Base-by-base conservation (phyloP, 2,888 invertebrate species). In the Plutella xylostella region DNA sequence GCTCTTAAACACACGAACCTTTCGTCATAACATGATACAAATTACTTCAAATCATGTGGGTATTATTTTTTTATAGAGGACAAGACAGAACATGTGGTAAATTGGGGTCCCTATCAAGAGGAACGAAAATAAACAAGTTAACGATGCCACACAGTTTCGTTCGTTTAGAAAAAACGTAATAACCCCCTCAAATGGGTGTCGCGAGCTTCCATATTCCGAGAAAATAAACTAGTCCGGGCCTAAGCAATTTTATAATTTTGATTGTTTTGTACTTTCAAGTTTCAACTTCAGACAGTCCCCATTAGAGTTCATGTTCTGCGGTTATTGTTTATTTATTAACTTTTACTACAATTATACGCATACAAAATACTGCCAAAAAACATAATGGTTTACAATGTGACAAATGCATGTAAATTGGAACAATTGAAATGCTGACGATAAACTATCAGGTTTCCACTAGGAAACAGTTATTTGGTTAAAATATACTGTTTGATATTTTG, bases 11-110 rank as follows among this genome's bases (percentile, higher is more conserved):
- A 75, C 71, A 78, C 71, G 71, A 65, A 70, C 67, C 70, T 75
- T 71, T 72, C 73, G 67, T 74, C 74, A 72, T 74, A 76, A 74
- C 71, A 60, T 60, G 60, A 55, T 65, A 73, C 70, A 79, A 79
- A 79, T 79, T 82, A 76, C 76, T 63, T 72, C 69, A 71, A 76
- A 79, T 77, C 69, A 72, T 76, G 72, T 80, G 71, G 73, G 72
- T 75, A 76, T 72, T 68, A 72, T 72, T 77, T 78, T 80, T 78
- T 78, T 72, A 62, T 53, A 48, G 51, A 55, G 57, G 60, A 54
- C 51, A 65, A 65, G 33, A 22, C 70, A 61, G 68, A 67, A 68
- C 82, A 82, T 79, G 75, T 79, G 83, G 77, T 80, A 76, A 80
- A 80, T 82, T 80, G 67, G 69, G 67, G 71, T 64, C 69, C 68